Conservation (phyloP, 1,140 invertebrate species). For the Drosophila albomicans region DNA sequence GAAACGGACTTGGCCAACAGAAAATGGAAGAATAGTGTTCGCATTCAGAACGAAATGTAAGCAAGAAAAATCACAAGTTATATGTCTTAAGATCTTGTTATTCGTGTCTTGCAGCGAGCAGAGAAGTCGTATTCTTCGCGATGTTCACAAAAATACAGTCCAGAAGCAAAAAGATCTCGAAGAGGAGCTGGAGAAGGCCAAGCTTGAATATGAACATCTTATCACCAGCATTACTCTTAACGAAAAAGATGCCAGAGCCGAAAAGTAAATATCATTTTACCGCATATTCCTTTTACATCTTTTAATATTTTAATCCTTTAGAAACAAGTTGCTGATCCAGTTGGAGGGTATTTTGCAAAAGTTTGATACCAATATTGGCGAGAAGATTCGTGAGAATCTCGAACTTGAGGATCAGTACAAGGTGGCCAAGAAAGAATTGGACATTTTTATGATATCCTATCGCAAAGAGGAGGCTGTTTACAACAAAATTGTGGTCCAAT, state of each 20-base stretch:
- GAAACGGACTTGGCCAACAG: conserved; percentile 62
- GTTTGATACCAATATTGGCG: conserved; percentile 44
- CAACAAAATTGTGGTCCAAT: conserved; percentile 52
- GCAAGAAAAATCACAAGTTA: background rate
- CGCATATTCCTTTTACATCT: no score
- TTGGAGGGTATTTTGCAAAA: conserved; percentile 55
- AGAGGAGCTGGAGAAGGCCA: conserved; percentile 45
- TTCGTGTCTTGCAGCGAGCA: conserved; percentile 34
- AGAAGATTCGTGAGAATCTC: conserved; percentile 57
- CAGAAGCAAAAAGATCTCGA: conserved; percentile 58
- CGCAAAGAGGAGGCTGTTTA: conserved; percentile 62
- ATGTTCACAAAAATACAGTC: conserved; percentile 48
- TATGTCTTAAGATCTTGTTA: background rate
- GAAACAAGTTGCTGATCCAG: conserved; percentile 61
- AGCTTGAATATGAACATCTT: conserved; percentile 30
- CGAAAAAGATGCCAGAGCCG: conserved; percentile 51
- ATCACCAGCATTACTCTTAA: conserved; percentile 22
- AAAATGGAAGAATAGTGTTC: conserved; percentile 70
- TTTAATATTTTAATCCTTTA: background rate
- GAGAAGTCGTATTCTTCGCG: conserved; percentile 39
- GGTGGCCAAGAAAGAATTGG: conserved; percentile 53
- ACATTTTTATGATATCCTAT: conserved; percentile 58
- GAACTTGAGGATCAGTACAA: conserved; percentile 52
- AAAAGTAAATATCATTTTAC: conserved; percentile 50
- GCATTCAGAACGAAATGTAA: conserved; percentile 72